phyloP scores from a whole-genome alignment of 2,113 vertebrate species.

The Ophthalmolycus amberensis region DNA sequence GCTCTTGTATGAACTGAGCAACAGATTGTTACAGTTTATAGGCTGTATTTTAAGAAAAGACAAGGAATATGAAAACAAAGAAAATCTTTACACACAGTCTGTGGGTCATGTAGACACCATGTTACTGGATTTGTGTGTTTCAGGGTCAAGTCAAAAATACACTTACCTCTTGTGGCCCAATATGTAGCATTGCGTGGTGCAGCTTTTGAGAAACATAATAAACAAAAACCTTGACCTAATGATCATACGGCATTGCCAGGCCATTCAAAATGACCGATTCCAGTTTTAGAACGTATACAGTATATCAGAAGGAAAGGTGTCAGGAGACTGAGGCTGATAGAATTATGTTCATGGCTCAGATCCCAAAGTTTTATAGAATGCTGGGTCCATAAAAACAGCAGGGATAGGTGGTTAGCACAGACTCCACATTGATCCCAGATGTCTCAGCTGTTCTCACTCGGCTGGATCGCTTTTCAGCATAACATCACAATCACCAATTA shows the following conservation, averaged over 20 bases:
- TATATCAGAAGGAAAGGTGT: not conserved
- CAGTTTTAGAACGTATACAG: not conserved
- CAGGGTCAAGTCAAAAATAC: not conserved
- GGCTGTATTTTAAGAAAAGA: not conserved
- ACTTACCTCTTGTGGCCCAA: not conserved
- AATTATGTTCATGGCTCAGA: constrained; percentile 24
- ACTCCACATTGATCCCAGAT: constrained; percentile 25
- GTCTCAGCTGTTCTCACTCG: constrained; percentile 16
- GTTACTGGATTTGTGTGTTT: not conserved
- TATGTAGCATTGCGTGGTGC: not conserved
- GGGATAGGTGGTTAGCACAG: constrained; percentile 40
- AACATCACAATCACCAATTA: constrained; percentile 24
- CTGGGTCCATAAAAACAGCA: constrained; percentile 39
- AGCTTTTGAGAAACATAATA: not conserved
- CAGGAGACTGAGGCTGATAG: constrained; percentile 3
- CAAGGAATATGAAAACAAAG: not conserved
- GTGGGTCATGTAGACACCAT: not conserved
- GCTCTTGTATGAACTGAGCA: not conserved
- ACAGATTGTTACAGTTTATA: not conserved
- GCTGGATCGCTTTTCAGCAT: constrained; percentile 12
- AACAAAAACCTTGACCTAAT: not conserved
- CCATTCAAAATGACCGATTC: not conserved
- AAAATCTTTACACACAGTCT: not conserved
- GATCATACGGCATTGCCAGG: too few relatives aligned
- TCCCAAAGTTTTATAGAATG: constrained; percentile 28